These are phyloP conservation scores for Globodera rostochiensis DNA, from an alignment of 1,140 invertebrate genomes.

Conservation along the genomic window DNA sequence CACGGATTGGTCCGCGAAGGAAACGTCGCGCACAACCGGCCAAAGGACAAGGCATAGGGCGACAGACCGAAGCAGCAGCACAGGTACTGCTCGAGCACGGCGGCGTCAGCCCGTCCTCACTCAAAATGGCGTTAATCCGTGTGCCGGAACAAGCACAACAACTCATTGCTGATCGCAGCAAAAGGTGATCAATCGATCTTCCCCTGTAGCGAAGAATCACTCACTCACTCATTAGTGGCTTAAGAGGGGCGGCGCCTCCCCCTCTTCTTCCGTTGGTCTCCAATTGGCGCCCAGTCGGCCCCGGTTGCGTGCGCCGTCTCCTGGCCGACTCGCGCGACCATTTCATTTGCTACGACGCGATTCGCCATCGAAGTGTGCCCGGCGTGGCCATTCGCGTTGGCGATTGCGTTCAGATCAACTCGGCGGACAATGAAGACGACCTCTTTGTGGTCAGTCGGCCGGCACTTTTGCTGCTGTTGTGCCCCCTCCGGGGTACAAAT, in stretches of 20 bases:
- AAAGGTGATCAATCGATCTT: not conserved
- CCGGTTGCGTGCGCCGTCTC: not conserved
- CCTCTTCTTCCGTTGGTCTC: not conserved
- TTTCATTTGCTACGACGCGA: conserved; percentile 12
- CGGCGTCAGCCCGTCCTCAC: not conserved
- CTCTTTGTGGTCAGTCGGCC: conserved; percentile 21
- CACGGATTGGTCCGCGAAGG: not conserved
- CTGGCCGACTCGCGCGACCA: conserved; percentile 10
- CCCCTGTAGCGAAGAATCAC: not conserved
- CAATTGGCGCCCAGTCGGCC: conserved; percentile 23
- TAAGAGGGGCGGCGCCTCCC: not conserved
- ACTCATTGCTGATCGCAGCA: not conserved
- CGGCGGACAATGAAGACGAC: conserved; percentile 21
- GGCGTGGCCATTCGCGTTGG: conserved; percentile 12
- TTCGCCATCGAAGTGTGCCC: conserved; percentile 7
- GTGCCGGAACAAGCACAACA: not conserved
- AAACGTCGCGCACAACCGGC: not conserved
- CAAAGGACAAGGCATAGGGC: not conserved
- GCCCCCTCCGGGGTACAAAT: not conserved
- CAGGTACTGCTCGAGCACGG: too few relatives aligned
- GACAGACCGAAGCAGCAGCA: not conserved
- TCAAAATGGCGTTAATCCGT: not conserved
- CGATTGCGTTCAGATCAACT: conserved; percentile 24
- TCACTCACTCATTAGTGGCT: not conserved
- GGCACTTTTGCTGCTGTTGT: not conserved